Percentiles rank a stretch among this genome's conserved stretches.
These are phyloP conservation scores for Meganola albula DNA, from an alignment of 2,888 invertebrate genomes.

Conservation along the genomic window DNA sequence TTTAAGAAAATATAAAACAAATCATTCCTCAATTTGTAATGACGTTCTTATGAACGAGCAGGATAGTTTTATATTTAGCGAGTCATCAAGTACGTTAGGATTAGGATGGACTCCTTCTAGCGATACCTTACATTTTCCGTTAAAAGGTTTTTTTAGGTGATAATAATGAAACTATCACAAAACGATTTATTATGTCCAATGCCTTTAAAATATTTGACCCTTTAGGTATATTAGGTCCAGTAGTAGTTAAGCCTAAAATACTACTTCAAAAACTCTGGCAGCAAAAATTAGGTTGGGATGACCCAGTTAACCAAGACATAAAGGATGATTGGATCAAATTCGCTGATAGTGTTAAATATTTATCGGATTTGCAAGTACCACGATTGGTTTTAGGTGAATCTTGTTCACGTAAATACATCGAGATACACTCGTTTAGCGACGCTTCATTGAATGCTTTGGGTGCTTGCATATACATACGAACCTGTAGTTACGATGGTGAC, in stretches of 20 bases:
- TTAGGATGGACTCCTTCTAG: no score
- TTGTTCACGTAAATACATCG: no score
- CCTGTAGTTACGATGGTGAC: neutral
- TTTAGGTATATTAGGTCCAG: conserved; percentile 15
- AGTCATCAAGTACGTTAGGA: no score
- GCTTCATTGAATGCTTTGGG: conserved; percentile 6
- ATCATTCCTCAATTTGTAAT: no score
- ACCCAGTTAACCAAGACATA: conserved; percentile 2
- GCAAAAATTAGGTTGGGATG: conserved; percentile 15
- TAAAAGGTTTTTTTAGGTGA: no score
- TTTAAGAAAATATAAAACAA: no score
- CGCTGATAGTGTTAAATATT: no score
- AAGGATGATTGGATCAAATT: conserved; percentile 13
- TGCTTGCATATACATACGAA: conserved; percentile 1
- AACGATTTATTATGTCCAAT: conserved; percentile 13
- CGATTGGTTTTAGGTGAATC: no score
- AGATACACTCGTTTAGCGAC: conserved; percentile 7
- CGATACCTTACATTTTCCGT: no score
- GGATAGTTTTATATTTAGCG: no score
- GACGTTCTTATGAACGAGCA: no score
- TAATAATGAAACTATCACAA: conserved; percentile 5
- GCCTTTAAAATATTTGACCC: conserved; percentile 17
- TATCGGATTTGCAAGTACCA: no score
- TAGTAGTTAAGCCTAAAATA: conserved; percentile 10
- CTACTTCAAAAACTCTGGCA: conserved; percentile 20